phyloP scores from a whole-genome alignment of 2,113 vertebrate genomes.

The Sturnira hondurensis region DNA sequence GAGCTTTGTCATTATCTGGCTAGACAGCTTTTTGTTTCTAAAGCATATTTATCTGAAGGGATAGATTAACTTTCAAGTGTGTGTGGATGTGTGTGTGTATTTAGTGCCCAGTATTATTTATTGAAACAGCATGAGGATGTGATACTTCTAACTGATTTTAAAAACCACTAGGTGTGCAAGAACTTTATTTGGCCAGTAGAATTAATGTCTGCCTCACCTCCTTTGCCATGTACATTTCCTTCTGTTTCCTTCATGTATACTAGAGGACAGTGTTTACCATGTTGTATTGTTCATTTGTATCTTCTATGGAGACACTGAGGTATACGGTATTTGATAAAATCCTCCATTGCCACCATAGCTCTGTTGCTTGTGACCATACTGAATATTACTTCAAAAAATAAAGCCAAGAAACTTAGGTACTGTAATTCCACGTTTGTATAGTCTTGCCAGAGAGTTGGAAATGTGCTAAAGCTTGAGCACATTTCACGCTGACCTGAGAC shows the following conservation, averaged over 20 bases:
- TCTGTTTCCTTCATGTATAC: neutral
- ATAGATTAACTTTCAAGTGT: constrained; percentile 45
- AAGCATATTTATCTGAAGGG: constrained; percentile 27
- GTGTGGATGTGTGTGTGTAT: neutral
- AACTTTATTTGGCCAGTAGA: constrained; percentile 27
- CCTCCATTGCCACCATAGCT: neutral
- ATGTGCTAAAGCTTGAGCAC: neutral
- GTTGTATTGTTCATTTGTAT: neutral
- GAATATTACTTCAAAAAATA: neutral
- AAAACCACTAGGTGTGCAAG: neutral
- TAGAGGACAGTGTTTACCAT: neutral
- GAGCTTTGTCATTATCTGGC: neutral
- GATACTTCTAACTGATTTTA: neutral
- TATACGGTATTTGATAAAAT: neutral
- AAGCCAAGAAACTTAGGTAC: neutral
- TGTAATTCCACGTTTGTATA: neutral
- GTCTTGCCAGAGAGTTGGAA: neutral
- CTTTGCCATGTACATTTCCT: neutral
- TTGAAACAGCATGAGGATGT: neutral
- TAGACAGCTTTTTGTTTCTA: constrained; percentile 38
- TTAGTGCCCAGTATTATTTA: constrained; percentile 12
- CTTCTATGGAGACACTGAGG: neutral
- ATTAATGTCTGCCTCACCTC: neutral
- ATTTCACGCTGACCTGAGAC: neutral
- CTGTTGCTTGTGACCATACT: neutral